These are phyloP conservation scores for Pristionchus fissidentatus DNA, from an alignment of 2,888 invertebrate species.

Conservation along the genomic window DNA sequence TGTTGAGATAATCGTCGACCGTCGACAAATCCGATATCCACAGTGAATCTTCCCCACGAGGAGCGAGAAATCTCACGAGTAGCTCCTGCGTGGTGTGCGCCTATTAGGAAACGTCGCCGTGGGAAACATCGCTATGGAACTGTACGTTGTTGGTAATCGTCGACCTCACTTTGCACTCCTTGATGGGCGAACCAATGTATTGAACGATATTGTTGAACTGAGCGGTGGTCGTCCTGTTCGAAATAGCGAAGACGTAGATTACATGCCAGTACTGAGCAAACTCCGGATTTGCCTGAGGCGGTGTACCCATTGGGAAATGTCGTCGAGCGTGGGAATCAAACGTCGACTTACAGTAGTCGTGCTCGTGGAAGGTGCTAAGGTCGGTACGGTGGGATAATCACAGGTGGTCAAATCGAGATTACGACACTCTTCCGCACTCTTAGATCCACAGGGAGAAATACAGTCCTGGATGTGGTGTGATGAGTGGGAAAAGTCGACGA, in stretches of 20 bases:
- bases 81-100: constrained; percentile 47
- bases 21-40: constrained; percentile 58
- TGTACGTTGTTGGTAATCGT: constrained; percentile 25
- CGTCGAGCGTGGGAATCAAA: background rate
- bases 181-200: constrained; percentile 58
- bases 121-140: background rate
- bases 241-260: constrained; percentile 62
- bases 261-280: constrained; percentile 57
- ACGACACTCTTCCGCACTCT: background rate
- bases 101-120: background rate
- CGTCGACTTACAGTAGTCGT: constrained; percentile 46
- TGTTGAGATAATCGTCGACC: constrained; percentile 53
- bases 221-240: constrained; percentile 56
- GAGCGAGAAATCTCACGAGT: constrained; percentile 58
- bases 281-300: constrained; percentile 11
- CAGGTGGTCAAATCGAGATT: constrained; percentile 30
- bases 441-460: constrained; percentile 50
- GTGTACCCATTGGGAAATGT: background rate
- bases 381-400: constrained; percentile 43
- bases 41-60: constrained; percentile 55
- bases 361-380: constrained; percentile 41
- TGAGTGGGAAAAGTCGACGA: constrained; percentile 8
- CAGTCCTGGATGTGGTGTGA: constrained; percentile 47
- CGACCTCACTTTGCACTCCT: constrained; percentile 54
- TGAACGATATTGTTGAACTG: constrained; percentile 57